Base-by-base conservation (phyloP, 2,888 invertebrate genomes). In the Phoenoteleia sp. region DNA sequence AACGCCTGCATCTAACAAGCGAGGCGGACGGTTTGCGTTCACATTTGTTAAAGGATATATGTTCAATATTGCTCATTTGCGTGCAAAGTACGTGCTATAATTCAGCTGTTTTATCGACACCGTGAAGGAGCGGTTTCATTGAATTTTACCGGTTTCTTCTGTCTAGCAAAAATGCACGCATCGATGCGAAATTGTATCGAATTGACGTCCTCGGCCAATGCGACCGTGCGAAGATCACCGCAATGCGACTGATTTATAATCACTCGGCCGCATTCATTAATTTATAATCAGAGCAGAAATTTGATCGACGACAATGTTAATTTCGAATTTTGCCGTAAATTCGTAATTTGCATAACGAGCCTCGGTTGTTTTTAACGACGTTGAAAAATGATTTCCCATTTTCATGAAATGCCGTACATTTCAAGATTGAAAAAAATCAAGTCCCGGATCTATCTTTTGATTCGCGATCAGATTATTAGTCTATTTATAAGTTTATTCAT, bases 141-240 rank as follows among this genome's bases (percentile, higher is more conserved):
- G 87, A 87, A 87, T 87, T 87, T 87, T 79, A 87, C 85, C 84
- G 87, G 82, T 86, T 87, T 85, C 80, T 79, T 56, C 74, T 42
- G 42, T 74, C 62, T 66, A 64, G 60, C 71, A 81, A 81, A 81
- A 83, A 74, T 82, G 71, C 64, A 58, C 72, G 56, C 82, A 81
- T 81, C 81, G 79, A 83, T 83, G 84, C 76, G 64, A 81, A 80
- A 86, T 81, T 81, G 79, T 79, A 75, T 81, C 81, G 74, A 71
- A 71, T 25, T 69, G 81, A 67, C 71, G 66, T 74, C 47, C 47
- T 36, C 60, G 60, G 4, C 72, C 60, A 54, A 56, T 29, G 23
- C 58, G 81, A 62, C 69, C 60, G 76, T 64, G 72, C 72, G 80
- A 81, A 74, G 67, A 80, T 79, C 60, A 52, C 39, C 19, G 58